These are phyloP conservation scores for Masnerella sp. DNA, from an alignment of 2,888 invertebrate genomes.

Conservation along the genomic window DNA sequence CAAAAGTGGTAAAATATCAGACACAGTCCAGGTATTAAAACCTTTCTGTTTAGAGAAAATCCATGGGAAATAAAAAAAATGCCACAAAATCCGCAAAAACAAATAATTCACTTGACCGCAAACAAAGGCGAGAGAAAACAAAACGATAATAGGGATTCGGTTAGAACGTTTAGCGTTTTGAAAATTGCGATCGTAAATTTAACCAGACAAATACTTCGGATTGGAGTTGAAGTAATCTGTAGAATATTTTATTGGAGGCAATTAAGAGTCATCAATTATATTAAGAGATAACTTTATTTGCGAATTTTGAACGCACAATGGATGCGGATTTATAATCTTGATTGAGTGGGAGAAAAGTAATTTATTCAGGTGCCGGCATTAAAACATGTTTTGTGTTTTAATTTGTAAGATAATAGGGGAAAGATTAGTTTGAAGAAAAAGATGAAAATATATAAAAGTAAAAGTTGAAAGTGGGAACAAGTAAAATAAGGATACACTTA, in stretches of 20 bases:
- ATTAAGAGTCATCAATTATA: conserved; percentile 20
- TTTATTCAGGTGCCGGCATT: conserved; percentile 6
- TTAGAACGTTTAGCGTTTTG: too few relatives aligned
- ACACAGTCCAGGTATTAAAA: too few relatives aligned
- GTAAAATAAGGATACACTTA: too few relatives aligned
- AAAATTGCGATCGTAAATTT: conserved; percentile 1
- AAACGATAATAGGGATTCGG: too few relatives aligned
- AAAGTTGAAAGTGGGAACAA: too few relatives aligned
- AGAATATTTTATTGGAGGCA: background rate
- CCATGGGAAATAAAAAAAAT: too few relatives aligned
- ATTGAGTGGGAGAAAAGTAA: background rate
- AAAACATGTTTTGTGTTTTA: background rate
- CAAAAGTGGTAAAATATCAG: too few relatives aligned
- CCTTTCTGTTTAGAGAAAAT: too few relatives aligned
- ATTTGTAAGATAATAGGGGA: background rate
- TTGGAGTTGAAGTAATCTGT: conserved; percentile 2
- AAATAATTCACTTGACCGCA: too few relatives aligned
- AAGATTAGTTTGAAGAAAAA: background rate
- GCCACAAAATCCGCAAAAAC: too few relatives aligned
- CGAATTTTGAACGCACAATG: conserved; percentile 1
- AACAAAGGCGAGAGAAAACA: too few relatives aligned
- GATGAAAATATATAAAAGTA: background rate
- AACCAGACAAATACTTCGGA: background rate
- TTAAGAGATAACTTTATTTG: conserved; percentile 4
- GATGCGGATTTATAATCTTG: background rate